Evolutionary conservation across 2,888 invertebrate genomes (phyloP).

Genomic region (Chloroclysta siterata): DNA sequence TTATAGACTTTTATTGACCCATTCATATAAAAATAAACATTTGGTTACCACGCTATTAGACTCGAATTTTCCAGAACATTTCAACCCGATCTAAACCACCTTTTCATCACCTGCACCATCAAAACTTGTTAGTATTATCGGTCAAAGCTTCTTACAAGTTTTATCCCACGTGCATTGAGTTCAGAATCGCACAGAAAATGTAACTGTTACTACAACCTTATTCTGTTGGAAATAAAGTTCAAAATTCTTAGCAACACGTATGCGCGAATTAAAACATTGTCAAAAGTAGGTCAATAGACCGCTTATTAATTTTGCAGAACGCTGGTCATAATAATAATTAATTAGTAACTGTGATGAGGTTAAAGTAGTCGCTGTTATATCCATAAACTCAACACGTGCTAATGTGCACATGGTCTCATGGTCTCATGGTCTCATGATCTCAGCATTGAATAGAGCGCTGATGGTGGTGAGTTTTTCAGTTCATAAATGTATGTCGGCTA

Average conservation of each 20-base stretch:
- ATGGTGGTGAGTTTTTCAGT: no score
- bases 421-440: no score
- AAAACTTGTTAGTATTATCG: slow-evolving; percentile 39
- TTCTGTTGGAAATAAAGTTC: slow-evolving; percentile 11
- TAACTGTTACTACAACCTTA: neutral
- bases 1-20: no score
- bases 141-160: slow-evolving; percentile 25
- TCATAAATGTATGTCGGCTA: no score
- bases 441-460: no score
- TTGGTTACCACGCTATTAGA: neutral
- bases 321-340: slow-evolving; percentile 30
- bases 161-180: slow-evolving; percentile 14
- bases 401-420: neutral
- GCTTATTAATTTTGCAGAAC: slow-evolving; percentile 42
- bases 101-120: slow-evolving; percentile 37
- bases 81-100: slow-evolving; percentile 21
- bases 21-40: neutral
- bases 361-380: slow-evolving; percentile 12
- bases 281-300: slow-evolving; percentile 41
- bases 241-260: slow-evolving; percentile 13
- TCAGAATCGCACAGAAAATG: slow-evolving; percentile 7
- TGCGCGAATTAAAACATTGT: slow-evolving; percentile 26
- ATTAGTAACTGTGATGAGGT: slow-evolving; percentile 34
- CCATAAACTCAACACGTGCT: slow-evolving; percentile 1
- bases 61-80: slow-evolving; percentile 7